These are phyloP conservation scores for Argopecten irradians DNA, from an alignment of 1,140 invertebrate genomes.

Conservation along the genomic window DNA sequence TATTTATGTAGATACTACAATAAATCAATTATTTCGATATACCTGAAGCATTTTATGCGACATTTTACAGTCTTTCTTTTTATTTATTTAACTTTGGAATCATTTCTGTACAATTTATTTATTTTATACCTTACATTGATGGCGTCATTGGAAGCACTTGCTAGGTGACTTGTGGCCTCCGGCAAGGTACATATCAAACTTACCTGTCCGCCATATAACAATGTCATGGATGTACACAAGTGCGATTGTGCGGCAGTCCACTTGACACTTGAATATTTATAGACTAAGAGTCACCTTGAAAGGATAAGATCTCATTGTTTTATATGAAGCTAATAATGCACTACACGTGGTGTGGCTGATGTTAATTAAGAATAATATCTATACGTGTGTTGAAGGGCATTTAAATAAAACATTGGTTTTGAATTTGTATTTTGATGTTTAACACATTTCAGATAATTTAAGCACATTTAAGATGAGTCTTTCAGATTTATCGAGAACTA, in stretches of 20 bases:
- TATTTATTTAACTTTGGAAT: too few species aligned
- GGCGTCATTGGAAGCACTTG: background rate
- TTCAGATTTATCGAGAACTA: too few species aligned
- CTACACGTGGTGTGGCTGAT: background rate
- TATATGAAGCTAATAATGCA: background rate
- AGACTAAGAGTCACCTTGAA: slow-evolving; percentile 1
- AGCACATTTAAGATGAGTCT: too few species aligned
- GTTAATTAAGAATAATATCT: too few species aligned
- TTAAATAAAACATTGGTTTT: too few species aligned
- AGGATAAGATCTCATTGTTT: slow-evolving; percentile 4
- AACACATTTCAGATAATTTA: too few species aligned
- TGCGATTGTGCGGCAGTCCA: background rate
- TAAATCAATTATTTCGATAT: too few species aligned
- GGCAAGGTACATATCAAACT: background rate
- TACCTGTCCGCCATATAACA: slow-evolving; percentile 7
- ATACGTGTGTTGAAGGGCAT: too few species aligned
- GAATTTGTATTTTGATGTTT: too few species aligned
- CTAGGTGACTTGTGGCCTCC: background rate
- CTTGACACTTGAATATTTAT: slow-evolving; percentile 18
- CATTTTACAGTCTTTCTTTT: too few species aligned
- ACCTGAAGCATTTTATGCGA: too few species aligned
- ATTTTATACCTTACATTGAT: background rate
- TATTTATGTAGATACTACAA: background rate
- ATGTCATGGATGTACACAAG: background rate
- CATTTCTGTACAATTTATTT: background rate